These are phyloP conservation scores for Pelobates cultripes DNA, from an alignment of 2,797 vertebrate species.

Conservation along the genomic window DNA sequence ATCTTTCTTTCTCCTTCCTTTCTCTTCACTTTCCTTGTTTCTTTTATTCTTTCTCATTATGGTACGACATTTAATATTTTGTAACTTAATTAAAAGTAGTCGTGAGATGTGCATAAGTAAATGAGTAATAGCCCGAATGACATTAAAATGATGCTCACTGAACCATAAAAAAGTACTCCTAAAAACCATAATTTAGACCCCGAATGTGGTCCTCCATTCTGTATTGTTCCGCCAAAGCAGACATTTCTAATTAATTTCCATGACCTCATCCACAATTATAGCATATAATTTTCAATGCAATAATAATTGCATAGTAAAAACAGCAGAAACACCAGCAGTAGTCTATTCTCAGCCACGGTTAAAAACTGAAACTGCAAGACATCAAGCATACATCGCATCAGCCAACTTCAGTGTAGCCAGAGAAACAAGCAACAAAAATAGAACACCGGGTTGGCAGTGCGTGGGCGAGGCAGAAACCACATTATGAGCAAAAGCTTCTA, in stretches of 20 bases:
- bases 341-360: constrained; percentile 53
- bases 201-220: constrained; percentile 13
- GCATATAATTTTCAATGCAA: constrained; percentile 60
- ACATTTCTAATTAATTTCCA: constrained; percentile 61
- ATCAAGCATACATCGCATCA: constrained; percentile 65
- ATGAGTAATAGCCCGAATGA: constrained; percentile 25
- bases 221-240: constrained; percentile 49
- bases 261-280: constrained; percentile 61
- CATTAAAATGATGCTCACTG: constrained; percentile 35
- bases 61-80: constrained; percentile 24
- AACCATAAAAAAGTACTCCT: constrained; percentile 37
- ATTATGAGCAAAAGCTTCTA: constrained; percentile 85
- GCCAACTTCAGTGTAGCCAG: constrained; percentile 77
- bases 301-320: constrained; percentile 61
- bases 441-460: constrained; percentile 85
- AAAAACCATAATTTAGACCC: constrained; percentile 26
- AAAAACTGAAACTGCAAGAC: constrained; percentile 67
- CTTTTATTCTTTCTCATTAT: not conserved
- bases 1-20: too few species aligned
- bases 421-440: constrained; percentile 91
- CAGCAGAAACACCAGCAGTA: constrained; percentile 50
- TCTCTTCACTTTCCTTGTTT: too few species aligned
- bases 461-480: constrained; percentile 94
- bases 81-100: constrained; percentile 39
- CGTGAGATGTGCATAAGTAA: constrained; percentile 1